Conservation (phyloP, 2,113 vertebrate genomes). For the Tenrec ecaudatus region DNA sequence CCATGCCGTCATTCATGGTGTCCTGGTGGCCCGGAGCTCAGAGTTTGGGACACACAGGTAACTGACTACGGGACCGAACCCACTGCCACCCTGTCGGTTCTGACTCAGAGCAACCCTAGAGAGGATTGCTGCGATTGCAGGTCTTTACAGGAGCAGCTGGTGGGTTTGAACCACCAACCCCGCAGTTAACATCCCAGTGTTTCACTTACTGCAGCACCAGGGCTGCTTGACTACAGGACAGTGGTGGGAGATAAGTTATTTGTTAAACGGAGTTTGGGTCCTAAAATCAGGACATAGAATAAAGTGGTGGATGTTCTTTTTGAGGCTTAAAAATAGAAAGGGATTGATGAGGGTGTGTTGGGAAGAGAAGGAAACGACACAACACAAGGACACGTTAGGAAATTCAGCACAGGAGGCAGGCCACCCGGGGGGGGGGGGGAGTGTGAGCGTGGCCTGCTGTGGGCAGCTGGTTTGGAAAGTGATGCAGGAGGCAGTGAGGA, state of each 20-base stretch:
- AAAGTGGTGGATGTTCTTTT: constrained; percentile 19
- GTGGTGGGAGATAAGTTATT: neutral
- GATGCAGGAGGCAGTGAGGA: neutral
- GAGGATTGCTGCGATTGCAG: no score
- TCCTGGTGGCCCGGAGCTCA: neutral
- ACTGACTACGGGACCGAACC: neutral
- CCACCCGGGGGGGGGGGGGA: neutral
- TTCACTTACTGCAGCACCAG: no score
- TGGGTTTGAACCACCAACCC: no score
- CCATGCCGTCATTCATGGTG: neutral
- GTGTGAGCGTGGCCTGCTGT: neutral
- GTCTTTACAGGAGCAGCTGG: no score
- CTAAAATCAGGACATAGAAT: constrained; percentile 15
- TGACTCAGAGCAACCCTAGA: no score
- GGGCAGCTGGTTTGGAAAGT: neutral
- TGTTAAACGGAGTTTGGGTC: constrained; percentile 37
- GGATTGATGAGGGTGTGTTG: neutral
- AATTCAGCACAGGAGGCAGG: neutral
- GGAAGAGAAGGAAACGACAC: constrained; percentile 18
- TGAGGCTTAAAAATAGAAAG: constrained; percentile 20
- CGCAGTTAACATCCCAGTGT: no score
- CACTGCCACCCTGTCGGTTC: no score
- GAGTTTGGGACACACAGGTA: constrained; percentile 24
- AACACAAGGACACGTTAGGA: neutral
- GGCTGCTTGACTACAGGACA: neutral